Evolutionary conservation across 2,113 vertebrate species (phyloP), one percentile per base, ranked within the genome.

Genomic region (Pimephales promelas): DNA sequence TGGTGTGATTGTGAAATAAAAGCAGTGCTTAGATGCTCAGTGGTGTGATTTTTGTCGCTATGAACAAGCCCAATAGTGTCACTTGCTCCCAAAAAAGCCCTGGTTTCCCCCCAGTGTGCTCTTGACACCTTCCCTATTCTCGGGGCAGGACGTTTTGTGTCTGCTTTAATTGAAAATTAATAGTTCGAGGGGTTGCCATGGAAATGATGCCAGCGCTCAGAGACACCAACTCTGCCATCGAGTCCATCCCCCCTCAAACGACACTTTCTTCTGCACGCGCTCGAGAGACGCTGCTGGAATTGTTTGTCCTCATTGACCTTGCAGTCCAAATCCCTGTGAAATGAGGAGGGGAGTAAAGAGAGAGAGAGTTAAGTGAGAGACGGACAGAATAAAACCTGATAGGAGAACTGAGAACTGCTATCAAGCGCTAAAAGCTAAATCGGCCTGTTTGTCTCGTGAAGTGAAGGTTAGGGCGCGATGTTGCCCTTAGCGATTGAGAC

Each of bases 301-400:
- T 95, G 95, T 97, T 97, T 96, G 97, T 97, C 97, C 97, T 96
- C 93, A 95, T 97, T 99, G 96, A 99, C 98, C 97, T 99, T 97
- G 96, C 95, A 95, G 96, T 96, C 95, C 95, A 96, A 96, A 97
- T 95, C 95, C 92, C 94, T 94, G 94, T 91, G 95, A 94, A 95
- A 96, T 94, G 94, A 96, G 94, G 94, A 95, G 94, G 94, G 94
- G 94, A 95, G 94, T 94, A 95, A 96, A 96, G 94, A 95, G 95
- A 96, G 11, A 95, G 72, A 61, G 20, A 75, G 52, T 66, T 24
- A 82, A 74, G 59, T 56, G 34, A 81, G 59, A 66, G 10, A 34
- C 56, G 28, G 24, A 52, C 49, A 22, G 26, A 82, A 82, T 75
- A 80, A 75, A 79, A 85, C 79, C 77, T 75, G 73, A 83, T 64